phyloP scores from a whole-genome alignment of 2,797 vertebrate species.

The Karalla daura region DNA sequence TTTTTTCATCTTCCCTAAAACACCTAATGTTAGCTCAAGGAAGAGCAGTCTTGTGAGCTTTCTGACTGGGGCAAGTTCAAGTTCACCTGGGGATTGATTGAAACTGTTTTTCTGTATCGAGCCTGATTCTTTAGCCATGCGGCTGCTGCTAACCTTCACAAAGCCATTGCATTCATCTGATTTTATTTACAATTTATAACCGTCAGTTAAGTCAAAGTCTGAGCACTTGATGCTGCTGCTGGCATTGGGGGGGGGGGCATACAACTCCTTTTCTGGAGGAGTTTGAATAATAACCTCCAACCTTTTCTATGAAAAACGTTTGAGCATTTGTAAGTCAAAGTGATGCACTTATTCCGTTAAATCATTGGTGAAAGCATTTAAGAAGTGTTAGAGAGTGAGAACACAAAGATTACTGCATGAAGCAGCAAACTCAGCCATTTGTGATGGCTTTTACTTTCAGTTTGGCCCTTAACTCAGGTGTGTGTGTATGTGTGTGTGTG shows the following conservation, averaged over 20 bases:
- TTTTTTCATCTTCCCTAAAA: constrained; percentile 21
- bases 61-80: constrained; percentile 34
- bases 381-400: neutral
- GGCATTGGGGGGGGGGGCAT: neutral
- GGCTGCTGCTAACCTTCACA: neutral
- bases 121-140: constrained; percentile 16
- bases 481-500: constrained; percentile 11
- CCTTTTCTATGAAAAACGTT: neutral
- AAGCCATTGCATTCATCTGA: neutral
- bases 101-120: constrained; percentile 6
- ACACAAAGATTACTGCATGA: constrained; percentile 17
- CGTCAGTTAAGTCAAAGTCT: neutral
- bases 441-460: constrained; percentile 40
- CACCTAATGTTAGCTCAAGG: too few species aligned
- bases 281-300: neutral
- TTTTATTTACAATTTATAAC: neutral
- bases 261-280: neutral
- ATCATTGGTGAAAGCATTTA: constrained; percentile 8
- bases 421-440: constrained; percentile 55
- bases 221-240: neutral
- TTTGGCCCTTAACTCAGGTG: constrained; percentile 30
- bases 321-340: neutral
- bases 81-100: constrained; percentile 37
- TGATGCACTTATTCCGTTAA: neutral
- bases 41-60: constrained; percentile 18